Evolutionary conservation across 2,113 vertebrate genomes (phyloP).

Genomic region (Trachemys scripta): DNA sequence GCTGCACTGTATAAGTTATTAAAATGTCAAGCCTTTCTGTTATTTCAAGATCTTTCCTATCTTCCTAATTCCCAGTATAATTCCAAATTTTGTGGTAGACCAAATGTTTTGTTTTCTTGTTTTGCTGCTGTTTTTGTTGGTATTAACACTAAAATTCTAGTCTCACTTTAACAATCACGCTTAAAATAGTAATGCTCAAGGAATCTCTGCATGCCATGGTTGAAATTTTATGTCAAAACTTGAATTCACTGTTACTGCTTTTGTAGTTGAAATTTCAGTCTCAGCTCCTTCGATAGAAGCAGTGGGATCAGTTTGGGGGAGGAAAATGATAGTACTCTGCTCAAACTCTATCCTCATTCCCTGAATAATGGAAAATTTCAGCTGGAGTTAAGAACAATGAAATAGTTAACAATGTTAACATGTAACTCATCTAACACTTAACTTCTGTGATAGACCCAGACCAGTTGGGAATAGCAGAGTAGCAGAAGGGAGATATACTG

Average conservation of each 20-base stretch:
- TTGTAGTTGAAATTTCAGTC: background rate
- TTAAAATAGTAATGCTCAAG: background rate
- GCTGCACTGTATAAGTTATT: background rate
- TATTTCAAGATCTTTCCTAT: background rate
- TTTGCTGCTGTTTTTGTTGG: background rate
- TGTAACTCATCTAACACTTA: background rate
- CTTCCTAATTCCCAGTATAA: background rate
- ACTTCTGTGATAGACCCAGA: too few species aligned
- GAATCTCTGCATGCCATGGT: background rate
- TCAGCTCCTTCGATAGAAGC: background rate
- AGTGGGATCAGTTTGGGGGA: too few species aligned
- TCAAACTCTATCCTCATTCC: background rate
- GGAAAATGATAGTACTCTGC: background rate
- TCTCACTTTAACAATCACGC: background rate
- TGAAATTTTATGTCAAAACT: background rate
- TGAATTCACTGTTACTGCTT: background rate
- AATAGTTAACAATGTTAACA: background rate
- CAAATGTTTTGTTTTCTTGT: background rate
- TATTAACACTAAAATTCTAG: background rate
- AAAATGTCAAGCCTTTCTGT: background rate
- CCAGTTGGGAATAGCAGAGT: too few species aligned
- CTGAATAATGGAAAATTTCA: background rate
- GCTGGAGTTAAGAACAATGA: background rate
- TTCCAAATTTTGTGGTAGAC: background rate
- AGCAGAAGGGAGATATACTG: too few species aligned